Percentiles rank a stretch among this genome's conserved stretches.
Conservation (phyloP, 2,888 invertebrate genomes). For the Acleris emargana region DNA sequence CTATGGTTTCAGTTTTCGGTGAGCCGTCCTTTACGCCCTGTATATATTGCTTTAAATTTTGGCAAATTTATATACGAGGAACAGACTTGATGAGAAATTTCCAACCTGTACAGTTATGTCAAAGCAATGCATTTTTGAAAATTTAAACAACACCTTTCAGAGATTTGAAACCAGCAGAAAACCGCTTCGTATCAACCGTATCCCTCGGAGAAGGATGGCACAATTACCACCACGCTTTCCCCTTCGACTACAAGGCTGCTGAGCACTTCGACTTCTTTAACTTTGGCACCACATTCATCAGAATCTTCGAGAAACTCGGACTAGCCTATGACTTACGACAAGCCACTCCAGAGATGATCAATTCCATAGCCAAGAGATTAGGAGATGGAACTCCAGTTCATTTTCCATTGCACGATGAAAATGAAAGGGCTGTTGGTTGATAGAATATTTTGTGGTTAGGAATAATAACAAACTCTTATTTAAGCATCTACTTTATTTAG, state of each 20-base stretch:
- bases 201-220: constrained; percentile 89
- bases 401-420: constrained; percentile 50
- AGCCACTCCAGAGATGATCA: constrained; percentile 74
- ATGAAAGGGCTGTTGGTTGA: constrained; percentile 46
- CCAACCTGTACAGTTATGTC: no score
- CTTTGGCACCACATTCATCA: constrained; percentile 65
- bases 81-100: no score
- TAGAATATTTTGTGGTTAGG: constrained; percentile 2
- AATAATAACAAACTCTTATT: no score
- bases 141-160: constrained; percentile 57
- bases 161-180: constrained; percentile 85
- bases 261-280: constrained; percentile 80
- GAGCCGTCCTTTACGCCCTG: no score
- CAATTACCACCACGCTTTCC: constrained; percentile 91
- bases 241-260: constrained; percentile 85
- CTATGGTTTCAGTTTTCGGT: no score
- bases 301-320: constrained; percentile 67
- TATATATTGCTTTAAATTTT: no score
- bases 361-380: constrained; percentile 67
- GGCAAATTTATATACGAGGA: no score
- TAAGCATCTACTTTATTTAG: no score
- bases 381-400: constrained; percentile 74
- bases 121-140: no score
- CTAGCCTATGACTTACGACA: constrained; percentile 73
- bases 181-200: constrained; percentile 84